Conservation (phyloP, 2,888 invertebrate species). For the Hyppa rectilinea region DNA sequence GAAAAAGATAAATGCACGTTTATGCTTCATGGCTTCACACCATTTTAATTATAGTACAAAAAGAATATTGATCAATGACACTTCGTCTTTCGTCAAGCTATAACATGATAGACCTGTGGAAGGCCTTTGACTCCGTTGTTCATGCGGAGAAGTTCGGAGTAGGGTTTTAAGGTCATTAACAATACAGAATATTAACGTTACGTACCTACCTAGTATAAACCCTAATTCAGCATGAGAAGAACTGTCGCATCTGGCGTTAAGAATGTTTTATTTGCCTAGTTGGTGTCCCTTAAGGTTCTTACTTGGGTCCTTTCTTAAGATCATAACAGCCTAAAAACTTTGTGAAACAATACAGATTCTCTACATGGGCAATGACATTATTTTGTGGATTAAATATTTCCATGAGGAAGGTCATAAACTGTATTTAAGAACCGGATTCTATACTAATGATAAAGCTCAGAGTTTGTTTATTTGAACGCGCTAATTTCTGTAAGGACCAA, state of each 20-base stretch:
- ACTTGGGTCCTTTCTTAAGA: slow-evolving; percentile 16
- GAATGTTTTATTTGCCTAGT: not conserved
- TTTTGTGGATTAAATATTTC: not conserved
- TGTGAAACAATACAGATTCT: not conserved
- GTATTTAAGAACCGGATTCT: not conserved
- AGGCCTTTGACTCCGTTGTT: slow-evolving; percentile 29
- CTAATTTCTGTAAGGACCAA: too few species aligned
- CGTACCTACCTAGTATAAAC: not conserved
- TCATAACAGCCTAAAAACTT: not conserved
- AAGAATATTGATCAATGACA: not conserved
- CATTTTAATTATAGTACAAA: slow-evolving; percentile 6
- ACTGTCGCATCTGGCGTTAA: not conserved
- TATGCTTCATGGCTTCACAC: slow-evolving; percentile 15
- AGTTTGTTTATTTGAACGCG: too few species aligned
- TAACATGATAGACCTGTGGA: not conserved
- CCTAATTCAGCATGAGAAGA: not conserved
- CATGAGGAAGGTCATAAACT: not conserved
- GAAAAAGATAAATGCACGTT: slow-evolving; percentile 22
- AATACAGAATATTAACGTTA: not conserved
- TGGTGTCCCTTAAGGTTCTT: slow-evolving; percentile 27
- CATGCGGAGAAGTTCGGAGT: not conserved
- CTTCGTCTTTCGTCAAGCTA: not conserved
- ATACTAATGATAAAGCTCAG: too few species aligned
- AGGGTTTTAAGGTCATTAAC: not conserved
- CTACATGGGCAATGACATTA: not conserved